Evolutionary conservation across 2,113 vertebrate species (phyloP), one percentile per base, ranked within the genome.

Genomic region (Xenopus laevis): DNA sequence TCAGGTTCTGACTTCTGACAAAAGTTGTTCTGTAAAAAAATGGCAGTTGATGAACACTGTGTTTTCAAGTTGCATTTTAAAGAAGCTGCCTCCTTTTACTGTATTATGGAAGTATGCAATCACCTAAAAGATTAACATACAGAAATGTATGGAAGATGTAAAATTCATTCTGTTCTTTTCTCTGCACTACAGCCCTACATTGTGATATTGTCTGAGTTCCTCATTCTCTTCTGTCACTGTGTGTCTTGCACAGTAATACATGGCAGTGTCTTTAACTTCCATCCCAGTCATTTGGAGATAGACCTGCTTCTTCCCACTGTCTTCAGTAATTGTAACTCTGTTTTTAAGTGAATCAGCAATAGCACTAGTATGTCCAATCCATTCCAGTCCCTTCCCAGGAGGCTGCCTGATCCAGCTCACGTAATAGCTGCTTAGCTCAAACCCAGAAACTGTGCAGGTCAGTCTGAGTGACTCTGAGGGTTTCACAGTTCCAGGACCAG

Each of bases 191-290:
- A 55, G 0, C 0, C 4, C 53, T 16, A 9, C 53, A 55, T 21
- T 20, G 3, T 15, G 30, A 64, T 2, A 55, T 55, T 55, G 53
- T 55, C 17, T 55, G 53, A n/a, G 17, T n/a, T n/a, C 53, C 53
- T 55, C 1, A n/a, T 55, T 55, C 1, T 16, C 23, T 65, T 64
- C 21, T 9, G 50, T 74, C 63, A 46, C 13, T 66, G 72, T 74
- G 72, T 23, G 0, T 58, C 13, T 67, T 0, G 33, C 63, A 58
- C 72, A 74, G 52, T 74, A 46, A 67, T 74, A 74, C 0, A 55
- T 10, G 18, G 72, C 72, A 18, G 62, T 21, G 63, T 78, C 70
- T 58, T 66, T 55, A 55, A 55, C 62, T 16, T 65, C 10, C 63
- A 44, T 65, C 44, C 33, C 44, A 9, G 5, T 33, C 61, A 63